phyloP scores from a whole-genome alignment of 2,797 vertebrate genomes.

The Siniperca obscura region DNA sequence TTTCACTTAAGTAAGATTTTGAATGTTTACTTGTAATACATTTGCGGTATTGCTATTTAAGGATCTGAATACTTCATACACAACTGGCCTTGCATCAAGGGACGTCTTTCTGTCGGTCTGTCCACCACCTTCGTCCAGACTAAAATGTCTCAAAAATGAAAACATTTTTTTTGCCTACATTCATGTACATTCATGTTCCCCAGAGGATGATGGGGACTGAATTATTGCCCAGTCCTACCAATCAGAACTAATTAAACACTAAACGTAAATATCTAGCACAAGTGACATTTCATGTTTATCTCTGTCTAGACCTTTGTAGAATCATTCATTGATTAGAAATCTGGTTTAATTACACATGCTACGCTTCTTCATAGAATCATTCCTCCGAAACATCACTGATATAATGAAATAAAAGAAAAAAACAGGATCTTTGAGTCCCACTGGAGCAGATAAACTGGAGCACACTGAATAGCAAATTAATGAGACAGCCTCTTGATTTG shows the following conservation, averaged over 20 bases:
- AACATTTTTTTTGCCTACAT: too few species aligned
- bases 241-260: neutral
- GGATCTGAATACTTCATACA: too few species aligned
- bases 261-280: neutral
- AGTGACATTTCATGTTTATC: neutral
- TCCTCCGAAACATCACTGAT: neutral
- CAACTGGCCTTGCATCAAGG: too few species aligned
- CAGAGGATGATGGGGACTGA: too few species aligned
- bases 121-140: too few species aligned
- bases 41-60: too few species aligned
- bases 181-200: too few species aligned
- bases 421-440: constrained; percentile 27
- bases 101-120: too few species aligned
- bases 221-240: too few species aligned
- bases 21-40: too few species aligned
- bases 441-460: constrained; percentile 27
- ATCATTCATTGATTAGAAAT: neutral
- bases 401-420: constrained; percentile 2
- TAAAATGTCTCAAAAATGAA: too few species aligned
- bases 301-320: neutral
- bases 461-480: constrained; percentile 63
- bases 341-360: neutral
- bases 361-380: neutral
- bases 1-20: too few species aligned
- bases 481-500: constrained; percentile 63